Evolutionary conservation across 2,888 invertebrate genomes (phyloP), one percentile per base, ranked within the genome.

Genomic region (Mermis nigrescens): DNA sequence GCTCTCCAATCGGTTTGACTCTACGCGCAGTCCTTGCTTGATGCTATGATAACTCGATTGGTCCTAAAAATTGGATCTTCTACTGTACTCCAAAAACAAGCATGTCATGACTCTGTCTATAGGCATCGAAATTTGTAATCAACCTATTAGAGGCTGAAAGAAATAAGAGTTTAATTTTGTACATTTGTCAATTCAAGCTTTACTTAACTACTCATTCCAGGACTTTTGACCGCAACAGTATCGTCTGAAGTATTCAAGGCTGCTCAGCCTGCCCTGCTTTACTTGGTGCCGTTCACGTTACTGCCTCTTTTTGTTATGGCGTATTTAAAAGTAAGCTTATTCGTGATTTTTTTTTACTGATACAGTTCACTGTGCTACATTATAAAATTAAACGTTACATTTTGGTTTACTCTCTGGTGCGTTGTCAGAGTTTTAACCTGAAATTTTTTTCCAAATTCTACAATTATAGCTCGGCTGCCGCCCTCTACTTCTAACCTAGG

Each of bases 231-330:
- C 70, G 92, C 94, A 63, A 92, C 92, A 46, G 89, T 94, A 66
- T 92, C 91, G 68, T 90, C 91, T 55, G 94, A 94, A 79, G 84
- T 94, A 73, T 94, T 94, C 80, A 90, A 90, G 79, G 92, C 92
- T 67, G 92, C 94, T 64, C 94, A 94, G 77, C 94, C 94, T 63
- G 94, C 94, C 67, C 81, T 94, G 69, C 81, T 94, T 61, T 94
- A 94, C 79, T 82, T 94, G 72, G 94, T 94, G 74, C 94, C 94
- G 72, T 94, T 94, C 77, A 94, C 92, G 72, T 80, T 94, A 73
- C 80, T 94, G 76, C 94, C 94, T 66, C 81, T 94, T 65, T 82
- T 94, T 69, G 87, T 91, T 66, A 94, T 94, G 92, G 94, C 94
- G 65, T 94, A 94, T 77, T 81, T 94, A 67, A 92, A 91, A 83